Conservation (phyloP, 37 sponge, comb jelly and placozoan species). For the Beroe ovata region DNA sequence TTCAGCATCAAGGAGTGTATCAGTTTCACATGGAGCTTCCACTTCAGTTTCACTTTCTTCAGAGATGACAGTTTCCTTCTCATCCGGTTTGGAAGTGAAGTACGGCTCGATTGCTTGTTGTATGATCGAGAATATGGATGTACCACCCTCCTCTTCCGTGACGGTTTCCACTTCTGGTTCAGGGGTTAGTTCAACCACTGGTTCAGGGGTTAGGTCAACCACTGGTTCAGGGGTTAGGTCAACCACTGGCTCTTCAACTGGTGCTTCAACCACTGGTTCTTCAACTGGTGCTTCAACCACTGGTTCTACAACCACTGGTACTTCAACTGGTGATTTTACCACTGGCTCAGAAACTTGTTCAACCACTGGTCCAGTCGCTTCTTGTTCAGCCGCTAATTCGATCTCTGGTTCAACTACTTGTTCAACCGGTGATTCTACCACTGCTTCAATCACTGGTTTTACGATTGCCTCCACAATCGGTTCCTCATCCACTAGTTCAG, state of each 20-base stretch:
- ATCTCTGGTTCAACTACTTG: neutral
- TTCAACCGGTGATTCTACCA: neutral
- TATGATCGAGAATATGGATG: neutral
- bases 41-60: neutral
- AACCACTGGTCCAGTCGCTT: neutral
- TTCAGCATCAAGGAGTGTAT: neutral
- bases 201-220: neutral
- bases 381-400: neutral
- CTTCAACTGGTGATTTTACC: neutral
- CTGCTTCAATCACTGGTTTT: neutral
- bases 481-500: neutral
- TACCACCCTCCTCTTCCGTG: neutral
- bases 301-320: neutral
- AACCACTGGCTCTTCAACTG: neutral
- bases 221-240: slow-evolving; percentile 2
- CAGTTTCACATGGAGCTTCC: neutral
- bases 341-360: neutral
- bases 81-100: neutral
- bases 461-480: neutral
- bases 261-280: neutral
- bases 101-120: slow-evolving; percentile 40
- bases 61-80: neutral
- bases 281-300: neutral
- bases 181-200: neutral
- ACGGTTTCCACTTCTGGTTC: neutral